phyloP scores from a whole-genome alignment of 2,888 invertebrate species.

The Sinodicranocentrus sp. region DNA sequence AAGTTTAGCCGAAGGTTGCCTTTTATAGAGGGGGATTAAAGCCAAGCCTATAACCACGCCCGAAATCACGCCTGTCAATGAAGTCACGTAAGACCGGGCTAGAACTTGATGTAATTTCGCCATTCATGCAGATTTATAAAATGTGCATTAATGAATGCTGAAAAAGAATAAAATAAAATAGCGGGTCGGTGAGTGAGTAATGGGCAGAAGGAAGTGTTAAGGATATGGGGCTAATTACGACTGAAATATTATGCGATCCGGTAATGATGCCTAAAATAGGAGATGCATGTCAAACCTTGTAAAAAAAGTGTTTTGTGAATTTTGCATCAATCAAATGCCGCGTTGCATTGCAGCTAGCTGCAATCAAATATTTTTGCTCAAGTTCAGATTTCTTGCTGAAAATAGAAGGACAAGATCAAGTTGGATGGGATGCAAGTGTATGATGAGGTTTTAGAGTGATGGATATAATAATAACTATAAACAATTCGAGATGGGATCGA shows the following conservation, averaged over 20 bases:
- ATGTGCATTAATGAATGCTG: too few relatives aligned
- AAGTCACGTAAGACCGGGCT: background rate
- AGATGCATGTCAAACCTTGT: background rate
- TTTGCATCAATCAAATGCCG: background rate
- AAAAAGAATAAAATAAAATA: too few relatives aligned
- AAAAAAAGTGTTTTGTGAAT: too few relatives aligned
- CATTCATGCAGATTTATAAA: too few relatives aligned
- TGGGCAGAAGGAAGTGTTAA: conserved; percentile 22
- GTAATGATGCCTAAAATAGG: conserved; percentile 32
- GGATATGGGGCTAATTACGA: conserved; percentile 1
- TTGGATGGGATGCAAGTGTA: background rate
- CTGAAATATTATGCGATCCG: background rate
- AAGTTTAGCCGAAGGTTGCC: conserved; percentile 21
- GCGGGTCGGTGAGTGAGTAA: too few relatives aligned
- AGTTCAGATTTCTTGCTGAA: conserved; percentile 8
- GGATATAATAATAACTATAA: background rate
- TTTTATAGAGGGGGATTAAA: conserved; percentile 12
- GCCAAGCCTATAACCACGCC: conserved; percentile 9
- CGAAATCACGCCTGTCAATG: conserved; percentile 1
- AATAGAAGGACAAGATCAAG: conserved; percentile 26
- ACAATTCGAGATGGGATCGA: background rate
- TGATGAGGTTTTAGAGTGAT: background rate
- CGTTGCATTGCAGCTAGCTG: background rate
- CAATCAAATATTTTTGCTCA: background rate
- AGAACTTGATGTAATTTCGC: background rate